Evolutionary conservation across 2,888 invertebrate species (phyloP).

Genomic region (Anarsia innoxiella): DNA sequence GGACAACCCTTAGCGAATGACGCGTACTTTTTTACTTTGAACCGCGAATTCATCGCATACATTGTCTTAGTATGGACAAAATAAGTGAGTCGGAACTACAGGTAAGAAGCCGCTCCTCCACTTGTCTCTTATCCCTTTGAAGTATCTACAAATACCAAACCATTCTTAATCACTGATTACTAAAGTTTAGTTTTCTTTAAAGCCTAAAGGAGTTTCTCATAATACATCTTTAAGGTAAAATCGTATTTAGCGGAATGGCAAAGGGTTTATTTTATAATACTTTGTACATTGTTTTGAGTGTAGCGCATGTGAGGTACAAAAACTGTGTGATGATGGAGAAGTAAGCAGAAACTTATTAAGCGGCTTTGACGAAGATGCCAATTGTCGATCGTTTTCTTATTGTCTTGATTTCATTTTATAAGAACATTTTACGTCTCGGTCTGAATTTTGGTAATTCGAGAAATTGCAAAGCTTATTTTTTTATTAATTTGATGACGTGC

Average conservation of each 20-base stretch:
- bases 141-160: constrained; percentile 23
- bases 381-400: constrained; percentile 47
- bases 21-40: constrained; percentile 44
- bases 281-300: constrained; percentile 1
- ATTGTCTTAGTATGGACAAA: constrained; percentile 67
- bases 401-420: constrained; percentile 22
- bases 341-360: constrained; percentile 64
- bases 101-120: constrained; percentile 48
- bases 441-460: constrained; percentile 28
- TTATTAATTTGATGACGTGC: too few species aligned
- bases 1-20: constrained; percentile 33
- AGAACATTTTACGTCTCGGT: constrained; percentile 29
- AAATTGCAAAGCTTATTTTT: too few species aligned
- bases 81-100: constrained; percentile 61
- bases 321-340: constrained; percentile 55
- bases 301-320: constrained; percentile 30
- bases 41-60: constrained; percentile 56
- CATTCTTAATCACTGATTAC: constrained; percentile 12
- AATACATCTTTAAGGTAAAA: constrained; percentile 5
- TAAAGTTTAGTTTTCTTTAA: constrained; percentile 18
- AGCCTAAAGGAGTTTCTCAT: constrained; percentile 9
- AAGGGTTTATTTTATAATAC: constrained; percentile 15
- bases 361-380: constrained; percentile 58
- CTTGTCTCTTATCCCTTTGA: constrained; percentile 41
- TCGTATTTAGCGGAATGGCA: constrained; percentile 7